Percentiles rank a stretch among this genome's conserved stretches.
Conservation (phyloP, 2,888 invertebrate genomes). For the Megaustenia siamemsis region DNA sequence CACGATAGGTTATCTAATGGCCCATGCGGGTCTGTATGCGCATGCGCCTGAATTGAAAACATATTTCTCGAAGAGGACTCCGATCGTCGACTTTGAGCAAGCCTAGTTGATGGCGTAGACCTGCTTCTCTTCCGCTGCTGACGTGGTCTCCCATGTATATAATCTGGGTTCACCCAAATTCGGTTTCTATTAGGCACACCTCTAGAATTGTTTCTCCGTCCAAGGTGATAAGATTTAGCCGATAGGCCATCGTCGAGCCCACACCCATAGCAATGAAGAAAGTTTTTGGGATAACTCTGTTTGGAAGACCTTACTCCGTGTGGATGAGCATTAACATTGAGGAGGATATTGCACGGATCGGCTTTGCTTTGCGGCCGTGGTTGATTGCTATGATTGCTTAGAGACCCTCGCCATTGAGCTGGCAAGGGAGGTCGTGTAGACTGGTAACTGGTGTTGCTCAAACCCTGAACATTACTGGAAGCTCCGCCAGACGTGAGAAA, state of each 20-base stretch:
- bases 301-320: not conserved
- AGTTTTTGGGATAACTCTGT: not conserved
- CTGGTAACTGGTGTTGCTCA: not conserved
- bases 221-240: not conserved
- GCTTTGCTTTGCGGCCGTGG: not conserved
- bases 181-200: not conserved
- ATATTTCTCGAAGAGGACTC: not conserved
- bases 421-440: not conserved
- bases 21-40: not conserved
- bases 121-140: conserved; percentile 6
- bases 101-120: not conserved
- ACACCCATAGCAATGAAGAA: conserved; percentile 17
- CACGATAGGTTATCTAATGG: too few species aligned
- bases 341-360: not conserved
- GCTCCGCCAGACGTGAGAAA: not conserved
- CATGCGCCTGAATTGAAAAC: not conserved
- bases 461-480: not conserved
- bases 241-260: not conserved
- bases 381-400: not conserved
- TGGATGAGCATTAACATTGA: not conserved
- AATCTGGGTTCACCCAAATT: conserved; percentile 19
- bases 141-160: not conserved
- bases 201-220: not conserved
- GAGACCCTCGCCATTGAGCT: not conserved
- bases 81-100: not conserved